These are phyloP conservation scores for Bubalus kerabau DNA, from an alignment of 2,113 vertebrate genomes.

Conservation along the genomic window DNA sequence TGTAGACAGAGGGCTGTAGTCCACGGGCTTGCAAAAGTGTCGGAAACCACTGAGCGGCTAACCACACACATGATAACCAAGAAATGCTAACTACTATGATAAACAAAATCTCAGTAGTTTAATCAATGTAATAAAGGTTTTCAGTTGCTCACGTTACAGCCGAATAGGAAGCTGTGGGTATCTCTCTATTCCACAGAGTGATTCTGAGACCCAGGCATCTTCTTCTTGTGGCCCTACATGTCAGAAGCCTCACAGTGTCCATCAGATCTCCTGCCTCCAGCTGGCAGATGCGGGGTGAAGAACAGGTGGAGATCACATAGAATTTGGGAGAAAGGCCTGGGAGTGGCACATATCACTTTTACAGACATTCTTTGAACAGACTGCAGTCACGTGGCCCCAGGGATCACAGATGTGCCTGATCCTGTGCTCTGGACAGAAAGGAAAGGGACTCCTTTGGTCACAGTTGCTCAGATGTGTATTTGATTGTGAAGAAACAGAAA, in stretches of 20 bases:
- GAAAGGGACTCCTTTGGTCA: neutral
- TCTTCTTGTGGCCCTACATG: rapidly evolving
- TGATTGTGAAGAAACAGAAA: neutral
- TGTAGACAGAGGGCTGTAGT: neutral
- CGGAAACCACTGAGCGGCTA: rapidly evolving
- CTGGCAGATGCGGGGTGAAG: neutral
- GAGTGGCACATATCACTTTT: neutral
- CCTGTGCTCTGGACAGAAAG: neutral
- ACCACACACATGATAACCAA: neutral
- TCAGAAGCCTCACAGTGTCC: neutral
- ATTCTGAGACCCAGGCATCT: neutral
- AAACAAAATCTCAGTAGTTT: neutral
- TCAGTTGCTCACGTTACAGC: neutral
- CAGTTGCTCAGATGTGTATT: neutral
- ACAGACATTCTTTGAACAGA: neutral
- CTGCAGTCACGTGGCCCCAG: neutral
- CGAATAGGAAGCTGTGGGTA: neutral
- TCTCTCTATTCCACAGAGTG: neutral
- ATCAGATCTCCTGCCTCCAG: neutral
- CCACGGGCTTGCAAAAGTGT: neutral
- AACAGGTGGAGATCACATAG: neutral
- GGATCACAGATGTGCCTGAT: neutral
- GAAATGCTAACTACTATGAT: neutral
- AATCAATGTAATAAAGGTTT: neutral
- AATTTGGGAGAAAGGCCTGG: neutral